Evolutionary conservation across 2,797 vertebrate genomes (phyloP).

Genomic region (Prunella strophiata): DNA sequence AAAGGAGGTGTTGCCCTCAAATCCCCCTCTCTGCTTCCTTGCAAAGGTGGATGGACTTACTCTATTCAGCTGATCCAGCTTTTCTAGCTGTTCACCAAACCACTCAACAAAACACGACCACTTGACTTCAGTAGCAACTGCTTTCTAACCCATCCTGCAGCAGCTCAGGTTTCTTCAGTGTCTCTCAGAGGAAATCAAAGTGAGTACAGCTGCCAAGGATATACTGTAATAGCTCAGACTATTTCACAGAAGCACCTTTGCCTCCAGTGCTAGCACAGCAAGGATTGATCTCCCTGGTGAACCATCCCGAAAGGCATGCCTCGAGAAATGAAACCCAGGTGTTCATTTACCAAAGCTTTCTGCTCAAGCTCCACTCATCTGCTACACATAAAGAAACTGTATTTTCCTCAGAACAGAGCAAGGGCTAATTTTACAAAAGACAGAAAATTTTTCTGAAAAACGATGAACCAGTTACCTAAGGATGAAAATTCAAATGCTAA

Average conservation of each 20-base stretch:
- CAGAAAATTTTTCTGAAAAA: background rate
- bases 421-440: background rate
- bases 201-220: background rate
- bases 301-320: background rate
- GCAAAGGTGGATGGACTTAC: background rate
- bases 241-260: rapidly evolving
- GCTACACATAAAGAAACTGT: background rate
- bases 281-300: background rate
- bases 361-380: background rate
- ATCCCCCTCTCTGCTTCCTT: background rate
- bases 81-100: background rate
- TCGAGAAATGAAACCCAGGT: background rate
- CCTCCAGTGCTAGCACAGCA: background rate
- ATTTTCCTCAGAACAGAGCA: background rate
- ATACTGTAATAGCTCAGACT: background rate
- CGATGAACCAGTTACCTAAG: background rate
- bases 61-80: background rate
- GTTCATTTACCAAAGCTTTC: background rate
- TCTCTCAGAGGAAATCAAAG: background rate
- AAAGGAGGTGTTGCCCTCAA: background rate
- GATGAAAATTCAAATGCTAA: background rate
- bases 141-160: background rate
- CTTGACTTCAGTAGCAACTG: background rate
- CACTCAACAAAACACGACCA: background rate
- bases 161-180: background rate